Evolutionary conservation across 2,888 invertebrate species (phyloP).

Genomic region (Polylopha cassiicola): DNA sequence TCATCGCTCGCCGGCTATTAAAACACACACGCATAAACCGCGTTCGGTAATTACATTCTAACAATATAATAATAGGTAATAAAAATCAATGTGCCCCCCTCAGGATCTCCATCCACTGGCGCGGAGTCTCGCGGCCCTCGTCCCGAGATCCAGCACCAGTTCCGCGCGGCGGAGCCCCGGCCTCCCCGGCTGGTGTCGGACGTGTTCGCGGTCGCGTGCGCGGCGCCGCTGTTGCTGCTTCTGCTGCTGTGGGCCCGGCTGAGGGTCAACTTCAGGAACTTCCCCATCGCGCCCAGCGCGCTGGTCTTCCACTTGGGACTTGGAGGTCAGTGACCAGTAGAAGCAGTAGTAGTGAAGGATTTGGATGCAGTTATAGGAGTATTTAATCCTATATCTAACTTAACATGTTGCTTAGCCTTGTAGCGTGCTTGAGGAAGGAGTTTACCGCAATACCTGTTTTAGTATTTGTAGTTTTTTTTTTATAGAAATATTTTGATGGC

Average conservation of each 20-base stretch:
- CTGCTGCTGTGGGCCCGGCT: conserved; percentile 91
- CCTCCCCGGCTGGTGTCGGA: conserved; percentile 93
- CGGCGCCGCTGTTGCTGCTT: conserved; percentile 89
- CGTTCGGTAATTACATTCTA: too few species aligned
- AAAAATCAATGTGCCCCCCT: too few species aligned
- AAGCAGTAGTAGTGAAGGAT: too few species aligned
- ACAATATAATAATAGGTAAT: too few species aligned
- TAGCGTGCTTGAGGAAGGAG: too few species aligned
- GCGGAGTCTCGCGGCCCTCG: conserved; percentile 57
- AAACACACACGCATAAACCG: too few species aligned
- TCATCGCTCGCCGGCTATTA: too few species aligned
- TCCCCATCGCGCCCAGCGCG: conserved; percentile 87
- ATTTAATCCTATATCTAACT: too few species aligned
- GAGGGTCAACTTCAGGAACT: conserved; percentile 90
- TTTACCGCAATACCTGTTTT: too few species aligned
- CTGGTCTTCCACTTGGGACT: conserved; percentile 93
- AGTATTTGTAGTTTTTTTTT: too few species aligned
- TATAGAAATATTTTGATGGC: too few species aligned
- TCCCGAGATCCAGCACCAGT: conserved; percentile 85
- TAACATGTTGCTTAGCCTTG: too few species aligned
- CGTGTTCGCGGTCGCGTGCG: conserved; percentile 90
- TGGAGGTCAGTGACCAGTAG: conserved; percentile 79
- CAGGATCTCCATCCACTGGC: not conserved
- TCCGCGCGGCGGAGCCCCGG: conserved; percentile 93
- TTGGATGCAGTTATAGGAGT: not conserved